Evolutionary conservation across 1,140 invertebrate species (phyloP), one percentile per base, ranked within the genome.

Genomic region (Halictus rubicundus): DNA sequence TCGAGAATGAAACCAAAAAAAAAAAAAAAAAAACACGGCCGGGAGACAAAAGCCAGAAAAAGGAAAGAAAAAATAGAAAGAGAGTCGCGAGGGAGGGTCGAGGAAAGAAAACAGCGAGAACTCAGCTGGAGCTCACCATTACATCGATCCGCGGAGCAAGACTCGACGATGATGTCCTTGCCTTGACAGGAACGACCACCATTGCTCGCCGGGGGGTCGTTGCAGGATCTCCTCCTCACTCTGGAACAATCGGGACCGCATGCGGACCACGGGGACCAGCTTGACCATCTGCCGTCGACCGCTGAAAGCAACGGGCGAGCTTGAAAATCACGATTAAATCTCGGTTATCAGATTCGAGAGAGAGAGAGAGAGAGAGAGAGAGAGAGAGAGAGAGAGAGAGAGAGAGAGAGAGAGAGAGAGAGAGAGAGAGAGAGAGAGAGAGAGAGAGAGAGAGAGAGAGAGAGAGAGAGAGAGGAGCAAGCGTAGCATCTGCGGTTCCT

Each of bases 231-330:
- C 81, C 96, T 94, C 81, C 96, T 94, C 74, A 95, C 95, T 92
- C 97, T 97, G 79, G 95, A 94, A 90, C 97, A 98, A 91, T 98
- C 97, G 52, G 95, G 94, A 81, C 96, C 96, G 89, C 98, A 98
- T 80, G 96, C 95, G 8, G 97, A 97, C 97, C 97, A 98, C 27
- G 96, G 94, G 21, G 96, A 96, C 97, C 97, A 98, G 54, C 95
- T 91, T 14, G 96, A 96, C 98, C 98, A 98, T 54, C 96, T 93
- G 63, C 95, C 95, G 84, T 96, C 91, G 37, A 91, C 87, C 70
- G 88, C 89, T 92, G 84, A 76, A 82, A 81, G 60, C 79, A 82
- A 87, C 73, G 72, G 74, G 66, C 61, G 68, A 60, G 66, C 83
- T 74, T 74, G 79, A 87, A 89, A 86, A 68, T 82, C 60, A 61